A percentile compares a stretch with the other conserved stretches of the same genome.
phyloP scores from a whole-genome alignment of 2,797 vertebrate species.

The Natrix natrix region DNA sequence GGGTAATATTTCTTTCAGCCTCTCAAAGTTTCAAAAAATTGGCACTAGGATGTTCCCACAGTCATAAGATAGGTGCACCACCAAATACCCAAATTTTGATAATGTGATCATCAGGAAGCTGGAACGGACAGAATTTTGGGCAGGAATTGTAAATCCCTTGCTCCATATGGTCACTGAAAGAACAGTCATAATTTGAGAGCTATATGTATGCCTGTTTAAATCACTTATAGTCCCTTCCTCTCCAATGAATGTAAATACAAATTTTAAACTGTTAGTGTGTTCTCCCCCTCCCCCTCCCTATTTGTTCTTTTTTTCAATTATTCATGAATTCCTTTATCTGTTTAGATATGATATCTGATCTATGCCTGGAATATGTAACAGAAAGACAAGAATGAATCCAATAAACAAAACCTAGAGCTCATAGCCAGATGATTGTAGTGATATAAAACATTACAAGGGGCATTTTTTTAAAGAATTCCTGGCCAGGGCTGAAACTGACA shows the following conservation, averaged over 20 bases:
- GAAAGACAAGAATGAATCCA: background rate
- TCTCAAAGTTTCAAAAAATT: background rate
- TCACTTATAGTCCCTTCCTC: background rate
- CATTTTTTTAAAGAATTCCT: background rate
- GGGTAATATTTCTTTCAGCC: background rate
- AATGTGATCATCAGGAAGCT: no score
- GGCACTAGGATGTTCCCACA: no score
- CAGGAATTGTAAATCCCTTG: background rate
- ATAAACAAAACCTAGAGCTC: background rate
- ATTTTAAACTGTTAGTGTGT: background rate
- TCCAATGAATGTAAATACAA: background rate
- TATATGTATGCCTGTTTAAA: background rate
- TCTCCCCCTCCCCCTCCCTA: background rate
- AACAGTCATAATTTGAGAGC: no score
- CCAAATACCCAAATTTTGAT: no score
- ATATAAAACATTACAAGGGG: background rate
- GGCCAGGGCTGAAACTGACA: background rate
- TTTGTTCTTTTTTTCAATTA: background rate
- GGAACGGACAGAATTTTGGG: background rate
- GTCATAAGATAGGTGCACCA: background rate
- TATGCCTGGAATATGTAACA: background rate
- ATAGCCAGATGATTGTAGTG: background rate
- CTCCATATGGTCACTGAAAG: background rate
- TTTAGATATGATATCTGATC: background rate
- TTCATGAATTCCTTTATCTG: background rate